Conservation (phyloP, 1,140 invertebrate genomes). For the Cyclina sinensis region DNA sequence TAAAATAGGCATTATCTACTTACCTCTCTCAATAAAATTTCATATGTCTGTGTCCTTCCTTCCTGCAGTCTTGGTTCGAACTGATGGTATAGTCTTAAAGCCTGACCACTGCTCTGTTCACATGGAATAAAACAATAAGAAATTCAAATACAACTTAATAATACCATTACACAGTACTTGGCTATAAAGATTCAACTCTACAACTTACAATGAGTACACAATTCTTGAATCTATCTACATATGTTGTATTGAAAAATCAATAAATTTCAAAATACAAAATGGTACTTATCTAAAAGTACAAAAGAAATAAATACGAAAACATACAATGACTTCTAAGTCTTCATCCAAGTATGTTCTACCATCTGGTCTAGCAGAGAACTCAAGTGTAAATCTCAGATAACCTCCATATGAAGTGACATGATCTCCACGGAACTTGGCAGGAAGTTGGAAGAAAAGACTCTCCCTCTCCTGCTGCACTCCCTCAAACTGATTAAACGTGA, state of each 20-base stretch:
- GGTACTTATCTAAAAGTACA: too few relatives aligned
- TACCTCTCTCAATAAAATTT: conserved; percentile 83
- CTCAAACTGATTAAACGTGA: conserved; percentile 85
- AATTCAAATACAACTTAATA: too few relatives aligned
- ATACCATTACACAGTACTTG: too few relatives aligned
- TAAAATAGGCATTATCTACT: conserved; percentile 27
- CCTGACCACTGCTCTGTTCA: conserved; percentile 73
- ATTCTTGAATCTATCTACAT: too few relatives aligned
- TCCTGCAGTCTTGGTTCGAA: conserved; percentile 77
- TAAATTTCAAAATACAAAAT: too few relatives aligned
- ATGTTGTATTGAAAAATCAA: too few relatives aligned
- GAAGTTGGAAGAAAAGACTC: conserved; percentile 92
- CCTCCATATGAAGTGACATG: conserved; percentile 96
- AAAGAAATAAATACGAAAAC: too few relatives aligned
- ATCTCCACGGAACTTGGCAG: conserved; percentile 93
- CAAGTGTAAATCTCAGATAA: conserved; percentile 91
- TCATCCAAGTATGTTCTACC: conserved; percentile 90
- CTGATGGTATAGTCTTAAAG: conserved; percentile 79
- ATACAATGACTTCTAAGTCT: conserved; percentile 90
- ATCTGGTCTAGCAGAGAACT: conserved; percentile 88
- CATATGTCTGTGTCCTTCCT: conserved; percentile 72
- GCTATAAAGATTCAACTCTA: too few relatives aligned
- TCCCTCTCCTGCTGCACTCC: conserved; percentile 85
- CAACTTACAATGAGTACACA: too few relatives aligned
- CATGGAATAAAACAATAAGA: background rate